phyloP scores from a whole-genome alignment of 2,888 invertebrate genomes.

The Sminthurinus aureus region DNA sequence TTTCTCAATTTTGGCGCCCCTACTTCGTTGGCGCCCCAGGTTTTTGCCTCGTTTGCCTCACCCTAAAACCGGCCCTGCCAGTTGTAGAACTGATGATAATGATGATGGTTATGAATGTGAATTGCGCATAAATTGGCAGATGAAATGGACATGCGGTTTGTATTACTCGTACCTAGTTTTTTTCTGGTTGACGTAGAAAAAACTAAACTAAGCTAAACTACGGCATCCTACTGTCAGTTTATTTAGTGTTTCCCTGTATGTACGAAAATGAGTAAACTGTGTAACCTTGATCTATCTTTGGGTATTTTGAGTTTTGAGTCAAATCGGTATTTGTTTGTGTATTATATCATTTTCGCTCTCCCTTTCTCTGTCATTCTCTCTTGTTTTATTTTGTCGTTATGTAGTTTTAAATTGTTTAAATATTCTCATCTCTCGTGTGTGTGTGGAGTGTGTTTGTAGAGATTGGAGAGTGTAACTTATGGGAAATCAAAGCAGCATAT shows the following conservation, averaged over 20 bases:
- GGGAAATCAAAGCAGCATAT: slow-evolving; percentile 20
- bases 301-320: slow-evolving; percentile 23
- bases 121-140: not conserved
- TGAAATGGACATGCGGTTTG: not conserved
- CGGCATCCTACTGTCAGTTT: too few species aligned
- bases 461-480: not conserved
- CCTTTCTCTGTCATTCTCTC: not conserved
- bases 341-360: not conserved
- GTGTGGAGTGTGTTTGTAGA: not conserved
- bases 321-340: slow-evolving; percentile 5
- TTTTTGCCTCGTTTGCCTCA: too few species aligned
- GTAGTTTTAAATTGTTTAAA: not conserved
- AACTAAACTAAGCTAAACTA: too few species aligned
- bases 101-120: not conserved
- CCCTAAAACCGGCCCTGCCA: too few species aligned
- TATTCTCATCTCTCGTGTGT: not conserved
- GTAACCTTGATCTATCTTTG: slow-evolving; percentile 38
- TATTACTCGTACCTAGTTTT: not conserved
- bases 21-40: too few species aligned
- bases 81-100: not conserved
- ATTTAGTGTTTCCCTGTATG: not conserved
- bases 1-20: too few species aligned
- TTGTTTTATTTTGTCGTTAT: not conserved
- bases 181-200: not conserved
- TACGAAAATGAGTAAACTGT: not conserved